Evolutionary conservation across 2,113 vertebrate species (phyloP).

Genomic region (Marmota monax): DNA sequence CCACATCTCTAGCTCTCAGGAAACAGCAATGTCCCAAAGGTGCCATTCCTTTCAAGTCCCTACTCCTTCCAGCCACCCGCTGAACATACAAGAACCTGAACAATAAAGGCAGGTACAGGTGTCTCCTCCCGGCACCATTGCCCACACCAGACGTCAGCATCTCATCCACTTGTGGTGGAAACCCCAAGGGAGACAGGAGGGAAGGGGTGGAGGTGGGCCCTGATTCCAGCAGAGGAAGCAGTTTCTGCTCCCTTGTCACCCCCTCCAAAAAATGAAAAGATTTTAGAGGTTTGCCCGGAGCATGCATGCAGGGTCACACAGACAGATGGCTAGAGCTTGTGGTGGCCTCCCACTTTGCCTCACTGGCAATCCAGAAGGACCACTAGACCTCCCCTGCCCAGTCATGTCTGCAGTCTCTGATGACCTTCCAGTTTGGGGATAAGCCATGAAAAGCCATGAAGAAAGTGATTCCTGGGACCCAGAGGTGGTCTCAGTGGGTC

Average conservation of each 20-base stretch:
- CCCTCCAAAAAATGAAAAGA: neutral
- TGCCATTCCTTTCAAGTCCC: neutral
- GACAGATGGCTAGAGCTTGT: neutral
- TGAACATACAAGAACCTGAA: neutral
- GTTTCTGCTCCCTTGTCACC: neutral
- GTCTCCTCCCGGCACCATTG: neutral
- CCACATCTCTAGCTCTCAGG: conserved; percentile 5
- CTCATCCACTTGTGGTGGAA: neutral
- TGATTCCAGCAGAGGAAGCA: neutral
- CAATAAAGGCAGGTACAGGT: fast-evolving
- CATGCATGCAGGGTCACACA: no score
- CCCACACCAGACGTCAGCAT: neutral
- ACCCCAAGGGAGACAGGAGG: neutral
- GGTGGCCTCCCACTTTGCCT: neutral
- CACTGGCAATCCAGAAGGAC: neutral
- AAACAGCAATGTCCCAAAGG: neutral
- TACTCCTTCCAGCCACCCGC: neutral
- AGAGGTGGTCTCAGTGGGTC: conserved; percentile 64
- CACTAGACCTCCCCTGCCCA: neutral
- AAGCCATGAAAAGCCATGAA: neutral
- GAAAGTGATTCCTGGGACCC: neutral
- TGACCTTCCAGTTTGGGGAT: neutral
- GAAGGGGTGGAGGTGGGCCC: neutral
- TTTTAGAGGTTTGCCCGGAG: conserved; percentile 6
- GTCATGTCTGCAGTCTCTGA: neutral